Base-by-base conservation (phyloP, 2,797 vertebrate genomes). In the Schizothorax lantsangensis region DNA sequence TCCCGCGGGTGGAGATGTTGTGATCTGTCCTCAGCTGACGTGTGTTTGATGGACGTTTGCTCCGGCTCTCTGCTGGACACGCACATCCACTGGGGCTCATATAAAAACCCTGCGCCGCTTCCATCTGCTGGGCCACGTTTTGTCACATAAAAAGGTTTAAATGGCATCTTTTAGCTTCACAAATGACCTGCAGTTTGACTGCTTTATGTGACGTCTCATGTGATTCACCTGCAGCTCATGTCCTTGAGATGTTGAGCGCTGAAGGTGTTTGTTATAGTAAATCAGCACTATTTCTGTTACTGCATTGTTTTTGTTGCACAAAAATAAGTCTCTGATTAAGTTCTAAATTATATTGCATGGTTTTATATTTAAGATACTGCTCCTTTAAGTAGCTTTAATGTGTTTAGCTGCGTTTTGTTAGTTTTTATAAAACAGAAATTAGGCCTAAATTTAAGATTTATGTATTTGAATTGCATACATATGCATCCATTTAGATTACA, bases 41-140 rank as follows among this genome's bases (percentile, higher is more conserved):
- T 8, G 15, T 17, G 26, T 54, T 21, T 52, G 47, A 75, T 36
- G 73, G 45, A 75, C 73, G 9, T 6, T 52, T 33, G 73, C 71
- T 74, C 4, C 1, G 72, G 15, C 72, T 49, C 71, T 73, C 45
- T 30, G 72, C 45, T 49, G 15, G 14, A 74, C 23, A n/a, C 72
- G n/a, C 59, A 66, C 59, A 64, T 80, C 57, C 57, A 17, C 59
- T 38, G 74, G 33, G 47, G 52, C 74, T 77, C 47, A 10, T 77
- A 36, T 12, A 36, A 54, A 52, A 5, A 5, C 1, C 45, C 49
- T 6, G 30, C 1, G 5, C 19, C 6, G 26, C 79, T 52, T 52
- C 59, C 80, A 81, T 69, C 64, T 81, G 80, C 11, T 52, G 64
- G 21, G 21, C 6, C 33, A 2, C 52, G 21, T n/a, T 71, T 69